Evolutionary conservation across 2,888 invertebrate species (phyloP), one percentile per base, ranked within the genome.

Genomic region (Drosophila sordidula): DNA sequence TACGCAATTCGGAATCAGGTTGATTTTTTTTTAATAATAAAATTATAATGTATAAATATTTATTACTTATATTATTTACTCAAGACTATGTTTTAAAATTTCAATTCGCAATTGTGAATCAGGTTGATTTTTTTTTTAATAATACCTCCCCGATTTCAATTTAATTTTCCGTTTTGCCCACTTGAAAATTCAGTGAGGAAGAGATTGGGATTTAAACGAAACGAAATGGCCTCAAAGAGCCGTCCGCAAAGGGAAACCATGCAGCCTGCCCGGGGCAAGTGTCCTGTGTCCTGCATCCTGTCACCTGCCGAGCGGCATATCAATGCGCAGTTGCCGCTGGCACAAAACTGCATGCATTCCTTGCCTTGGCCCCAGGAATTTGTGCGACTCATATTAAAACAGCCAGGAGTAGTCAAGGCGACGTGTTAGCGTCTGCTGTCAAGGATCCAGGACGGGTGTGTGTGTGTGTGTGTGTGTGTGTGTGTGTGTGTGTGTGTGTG

Each of bases 351-450:
- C 49, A 64, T 64, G 64, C 65, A 63, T 63, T 63, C 62, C 4
- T 64, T 4, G 41, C 34, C 41, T 29, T 34, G 9, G 62, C 26
- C 18, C 16, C 12, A 64, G 64, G 65, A 49, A 63, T 63, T 41
- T 64, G 25, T 34, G 34, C n/a, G 14, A 42, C 65, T 64, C 62
- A 63, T 67, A 80, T 75, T 70, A 50, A 73, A 50, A 64, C 62
- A 50, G 26, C 14, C 42, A 36, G 50, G 41, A 39, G 32, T 32
- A n/a, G 12, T 32, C 45, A 25, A 39, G 45, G 61, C 49, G 26
- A 64, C 64, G 51, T 64, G 63, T 38, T 16, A 36, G 63, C 22
- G 51, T 11, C 29, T 29, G n/a, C 32, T 29, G 29, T 9, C 29
- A 8, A 29, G 29, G 29, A 29, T 29, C 14, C 39, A 12, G 49